Base-by-base conservation (phyloP, 2,797 vertebrate genomes). In the Meda fulgida region DNA sequence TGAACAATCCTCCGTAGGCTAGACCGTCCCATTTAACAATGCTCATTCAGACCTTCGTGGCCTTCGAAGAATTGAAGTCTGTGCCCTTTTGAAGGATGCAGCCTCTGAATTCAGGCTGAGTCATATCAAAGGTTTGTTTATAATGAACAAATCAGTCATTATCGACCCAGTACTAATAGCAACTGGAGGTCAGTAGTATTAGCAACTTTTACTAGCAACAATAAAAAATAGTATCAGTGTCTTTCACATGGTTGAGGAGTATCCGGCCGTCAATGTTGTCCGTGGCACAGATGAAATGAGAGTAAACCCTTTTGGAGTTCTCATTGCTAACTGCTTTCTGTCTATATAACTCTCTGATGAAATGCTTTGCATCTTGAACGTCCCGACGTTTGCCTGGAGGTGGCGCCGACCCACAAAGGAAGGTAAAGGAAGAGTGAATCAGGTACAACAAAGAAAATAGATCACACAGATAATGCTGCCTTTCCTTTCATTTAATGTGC, bases 211-310 rank as follows among this genome's bases (percentile, higher is more conserved):
- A 53, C 3, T 31, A 31, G 31, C 51, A 19, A 18, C 18, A 19
- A 53, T 6, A 53, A 21, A 0, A 19, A 53, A 19, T 31, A n/a
- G n/a, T n/a, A n/a, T n/a, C 93, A 0, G 93, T 94, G 89, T 96
- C 94, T 88, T 93, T 95, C 51, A 96, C 85, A 5, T 94, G 93
- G 0, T 26, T 91, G 91, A 95, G 96, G 21, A 96, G 94, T 65
- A 36, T 92, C 79, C 93, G 93, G 87, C 95, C 96, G 92, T 94
- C 95, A 89, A 87, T 90, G 82, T 94, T 95, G 92, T 96, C 94
- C 0, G 93, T 96, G 87, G 95, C 96, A 5, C 96, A 96, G 91
- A 94, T 96, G 90, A 95, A 95, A 91, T 96, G 95, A 0, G 90
- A 89, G 86, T 95, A 96, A 16, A 96, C 88, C 0, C 77, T 90